Evolutionary conservation across 1,140 invertebrate species (phyloP), one percentile per base, ranked within the genome.

Genomic region (Rhynchophorus ferrugineus): DNA sequence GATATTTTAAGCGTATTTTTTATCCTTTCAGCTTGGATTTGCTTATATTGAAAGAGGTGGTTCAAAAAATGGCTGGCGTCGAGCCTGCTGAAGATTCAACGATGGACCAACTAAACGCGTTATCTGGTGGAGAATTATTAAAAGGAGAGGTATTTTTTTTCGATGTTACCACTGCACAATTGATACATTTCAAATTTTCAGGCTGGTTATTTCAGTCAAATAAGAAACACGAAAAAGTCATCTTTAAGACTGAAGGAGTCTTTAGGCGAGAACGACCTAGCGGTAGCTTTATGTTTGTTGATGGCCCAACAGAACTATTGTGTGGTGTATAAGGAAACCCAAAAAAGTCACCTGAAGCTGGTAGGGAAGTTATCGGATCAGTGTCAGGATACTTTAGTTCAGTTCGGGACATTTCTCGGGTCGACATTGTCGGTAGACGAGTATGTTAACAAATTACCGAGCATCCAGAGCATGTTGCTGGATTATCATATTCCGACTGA

Each of bases 51-150:
- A 93, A 97, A 71, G 97, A 99, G 75, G 91, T 99, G 59, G 89
- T 99, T 46, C 92, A 97, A 73, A 99, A 98, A 78, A 98, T 99
- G 95, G 89, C 94, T 9, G 96, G 96, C 1, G 93, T 99, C 54
- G 96, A 99, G 75, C 86, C 94, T 3, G 84, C 87, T 5, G 93
- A 98, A 71, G 94, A 98, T 73, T 89, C 98, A 77, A 99, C 95
- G 0, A 76, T 85, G 29, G 94, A 98, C 66, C 95, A 99, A 73
- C 68, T 99, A 36, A 90, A 95, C 65, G 93, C 95, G 1, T 89
- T 98, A 84, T 83, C 87, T 50, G 96, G 97, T 19, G 97, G 97
- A 8, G 95, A 99, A 75, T 72, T 97, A 22, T 74, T 99, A 1
- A 83, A 90, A 67, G 87, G 87, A 61, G 96, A 99, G 78, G 90